These are phyloP conservation scores for Tenthredo amoena DNA, from an alignment of 2,888 invertebrate genomes.

Conservation along the genomic window DNA sequence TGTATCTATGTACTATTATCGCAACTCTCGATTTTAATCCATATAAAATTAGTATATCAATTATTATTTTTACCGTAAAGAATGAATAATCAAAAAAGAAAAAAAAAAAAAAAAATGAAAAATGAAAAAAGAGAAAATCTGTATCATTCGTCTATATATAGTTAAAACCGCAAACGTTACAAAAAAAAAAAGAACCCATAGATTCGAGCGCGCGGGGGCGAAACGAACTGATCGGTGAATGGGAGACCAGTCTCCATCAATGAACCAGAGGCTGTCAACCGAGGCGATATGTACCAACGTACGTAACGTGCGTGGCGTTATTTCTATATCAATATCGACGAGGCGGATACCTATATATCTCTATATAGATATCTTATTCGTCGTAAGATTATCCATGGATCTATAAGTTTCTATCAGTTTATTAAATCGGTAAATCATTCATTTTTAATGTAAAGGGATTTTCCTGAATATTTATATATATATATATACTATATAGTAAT, in stretches of 20 bases:
- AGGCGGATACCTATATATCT: background rate
- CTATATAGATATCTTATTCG: background rate
- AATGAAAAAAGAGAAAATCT: background rate
- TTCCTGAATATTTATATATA: too few species aligned
- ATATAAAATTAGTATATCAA: background rate
- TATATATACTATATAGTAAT: background rate
- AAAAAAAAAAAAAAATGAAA: background rate
- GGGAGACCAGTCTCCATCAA: constrained; percentile 73
- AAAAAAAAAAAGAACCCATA: constrained; percentile 38
- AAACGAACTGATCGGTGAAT: constrained; percentile 8
- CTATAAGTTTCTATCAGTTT: too few species aligned
- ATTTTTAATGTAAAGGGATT: too few species aligned
- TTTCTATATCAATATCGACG: background rate
- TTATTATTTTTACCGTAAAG: background rate
- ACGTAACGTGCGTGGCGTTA: background rate
- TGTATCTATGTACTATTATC: background rate
- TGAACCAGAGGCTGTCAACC: constrained; percentile 74
- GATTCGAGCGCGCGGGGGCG: constrained; percentile 10
- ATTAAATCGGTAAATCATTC: too few species aligned
- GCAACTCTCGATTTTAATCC: background rate
- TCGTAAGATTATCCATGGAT: too few species aligned
- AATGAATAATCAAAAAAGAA: background rate
- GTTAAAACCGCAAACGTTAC: background rate
- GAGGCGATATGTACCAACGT: background rate
- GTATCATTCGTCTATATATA: background rate